Base-by-base conservation (phyloP, 2,888 invertebrate species). In the Drosophila percnosoma region DNA sequence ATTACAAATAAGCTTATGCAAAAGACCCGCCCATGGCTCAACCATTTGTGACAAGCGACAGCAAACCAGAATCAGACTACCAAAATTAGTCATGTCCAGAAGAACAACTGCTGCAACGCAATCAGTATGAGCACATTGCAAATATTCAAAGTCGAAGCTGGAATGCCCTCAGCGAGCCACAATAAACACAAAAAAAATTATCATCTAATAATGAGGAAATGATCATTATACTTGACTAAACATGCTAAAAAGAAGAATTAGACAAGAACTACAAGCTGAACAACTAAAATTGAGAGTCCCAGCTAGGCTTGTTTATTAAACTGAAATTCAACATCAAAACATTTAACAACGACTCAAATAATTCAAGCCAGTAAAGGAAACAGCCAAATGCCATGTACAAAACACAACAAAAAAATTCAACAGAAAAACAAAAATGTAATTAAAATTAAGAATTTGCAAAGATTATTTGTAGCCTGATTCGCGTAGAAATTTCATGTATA, bases 21-120 rank as follows among this genome's bases (percentile, higher is more conserved):
- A 75, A 68, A 68, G 27, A 36, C 36, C 76, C 85, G 89, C 87
- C 89, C 85, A 80, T 63, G 60, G 52, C 40, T 55, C 38, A 38
- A 48, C 40, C 57, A 29, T 36, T 54, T 53, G 42, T 58, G 71
- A 49, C 61, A 62, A 38, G 36, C 54, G 15, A 59, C 67, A 55
- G 42, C 21, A 36, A 55, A 75, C 68, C 55, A 52, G 51, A 40
- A 57, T 27, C 34, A 24, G 42, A 54, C 45, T 49, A 73, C 66
- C 88, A 82, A 84, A 85, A 87, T 89, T 87, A 82, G 89, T 84
- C 87, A 88, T 78, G 73, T 75, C 48, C 59, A 63, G 38, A 48
- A 52, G 38, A 29, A 29, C 40, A 55, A 52, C 45, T n/a, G 27
- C 24, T 27, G 36, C 24, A 70, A 45, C 33, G 52, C 40, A 52